Evolutionary conservation across 2,113 vertebrate genomes (phyloP), one percentile per base, ranked within the genome.

Genomic region (Chinchilla lanigera): DNA sequence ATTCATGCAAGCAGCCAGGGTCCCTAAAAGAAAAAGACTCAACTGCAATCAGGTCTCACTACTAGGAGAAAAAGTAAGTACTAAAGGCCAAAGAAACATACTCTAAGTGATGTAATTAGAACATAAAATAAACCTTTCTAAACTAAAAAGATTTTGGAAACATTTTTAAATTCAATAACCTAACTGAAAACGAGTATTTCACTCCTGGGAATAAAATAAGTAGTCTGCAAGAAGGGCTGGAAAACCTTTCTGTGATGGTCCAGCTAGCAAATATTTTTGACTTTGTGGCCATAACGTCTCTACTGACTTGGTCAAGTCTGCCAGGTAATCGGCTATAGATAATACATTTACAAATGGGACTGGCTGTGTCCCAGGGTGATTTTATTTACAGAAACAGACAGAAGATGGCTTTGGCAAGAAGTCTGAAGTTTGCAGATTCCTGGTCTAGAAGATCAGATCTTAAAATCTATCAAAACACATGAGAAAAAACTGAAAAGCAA

Each of bases 301-400:
- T 33, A 30, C 22, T 78, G 92, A 92, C 81, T 38, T 86, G 67
- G 24, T n/a, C 67, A 84, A 54, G 28, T 89, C 80, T 67, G 9
- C 52, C 85, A 84, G 19, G 30, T 89, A 80, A 78, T 10, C 54
- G 50, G 67, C 44, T 47, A 58, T 3, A 67, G 93, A n/a, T 16
- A 58, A 73, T 9, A 61, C 38, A 85, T 5, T 47, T 5, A 89
- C 33, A 86, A 58, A 67, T 61, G 50, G 16, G 9, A 28, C 3
- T 61, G 87, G 84, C 71, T 86, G 13, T 65, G 41, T 73, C 44
- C 63, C 69, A 94, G 50, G 56, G 86, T 44, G 83, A 67, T 63
- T 86, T 92, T 73, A 96, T 94, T 95, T 92, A 87, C 54, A 94
- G 86, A 96, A 95, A 90, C 20, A 69, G 26, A 82, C 52, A 75